Evolutionary conservation across 2,888 invertebrate genomes (phyloP).

Genomic region (Spodoptera exigua): DNA sequence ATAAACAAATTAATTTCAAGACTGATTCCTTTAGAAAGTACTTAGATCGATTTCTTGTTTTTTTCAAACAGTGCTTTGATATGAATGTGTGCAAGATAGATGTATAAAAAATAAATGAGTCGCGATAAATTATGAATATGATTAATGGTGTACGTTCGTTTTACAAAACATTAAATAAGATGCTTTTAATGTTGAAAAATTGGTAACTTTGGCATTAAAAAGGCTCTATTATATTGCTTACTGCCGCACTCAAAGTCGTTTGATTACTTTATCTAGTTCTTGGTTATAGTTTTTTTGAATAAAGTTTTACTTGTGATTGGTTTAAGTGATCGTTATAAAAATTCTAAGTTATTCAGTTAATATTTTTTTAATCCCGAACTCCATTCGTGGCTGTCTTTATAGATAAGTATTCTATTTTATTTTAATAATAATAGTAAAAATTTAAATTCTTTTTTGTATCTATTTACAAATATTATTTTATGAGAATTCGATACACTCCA

Average conservation of each 20-base stretch:
- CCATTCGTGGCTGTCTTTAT: too few species aligned
- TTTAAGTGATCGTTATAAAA: too few species aligned
- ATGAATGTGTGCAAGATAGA: constrained; percentile 30
- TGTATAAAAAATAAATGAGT: constrained; percentile 57
- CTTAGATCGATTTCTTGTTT: constrained; percentile 23
- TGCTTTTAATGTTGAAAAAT: constrained; percentile 10
- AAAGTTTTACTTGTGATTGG: too few species aligned
- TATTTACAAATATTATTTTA: too few species aligned
- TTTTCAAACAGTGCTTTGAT: constrained; percentile 1
- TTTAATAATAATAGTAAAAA: too few species aligned
- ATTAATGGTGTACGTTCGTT: constrained; percentile 46
- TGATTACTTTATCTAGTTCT: background rate
- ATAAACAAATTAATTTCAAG: constrained; percentile 55
- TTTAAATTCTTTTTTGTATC: too few species aligned
- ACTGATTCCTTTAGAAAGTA: constrained; percentile 58
- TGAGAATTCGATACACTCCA: too few species aligned
- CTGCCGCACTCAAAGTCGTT: too few species aligned
- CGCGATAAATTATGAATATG: constrained; percentile 71
- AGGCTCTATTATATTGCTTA: constrained; percentile 5
- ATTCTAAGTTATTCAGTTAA: too few species aligned
- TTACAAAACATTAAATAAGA: constrained; percentile 20
- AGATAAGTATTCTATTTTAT: too few species aligned
- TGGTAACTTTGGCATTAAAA: constrained; percentile 24
- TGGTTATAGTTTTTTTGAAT: too few species aligned
- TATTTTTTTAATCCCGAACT: too few species aligned